Base-by-base conservation (phyloP, 1,140 invertebrate genomes). In the Zophobas atratus region DNA sequence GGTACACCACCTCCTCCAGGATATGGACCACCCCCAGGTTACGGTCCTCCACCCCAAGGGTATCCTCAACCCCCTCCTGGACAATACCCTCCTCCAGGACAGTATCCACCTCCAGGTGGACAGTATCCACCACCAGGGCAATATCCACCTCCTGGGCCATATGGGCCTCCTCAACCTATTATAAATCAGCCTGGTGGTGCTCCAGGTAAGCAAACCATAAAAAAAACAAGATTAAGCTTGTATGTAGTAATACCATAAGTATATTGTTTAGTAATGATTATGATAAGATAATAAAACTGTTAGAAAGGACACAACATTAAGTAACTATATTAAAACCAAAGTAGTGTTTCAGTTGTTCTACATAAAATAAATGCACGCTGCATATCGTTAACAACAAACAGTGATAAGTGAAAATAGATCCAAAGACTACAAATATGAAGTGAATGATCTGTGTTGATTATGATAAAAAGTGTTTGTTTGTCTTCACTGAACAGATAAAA, bases 1-100 rank as follows among this genome's bases (percentile, higher is more conserved):
- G 38, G 46, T 6, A 36, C 77, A 71, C 60, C 70, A 35, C 70
- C 78, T 33, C 49, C 75, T 34, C 81, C 79, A n/a, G 80, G 81
- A 6, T 78, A 79, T 63, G 76, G 57, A 1, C 79, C 78, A 2
- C 79, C 77, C 8, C 73, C 71, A 70, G 76, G 76, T 8, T 82
- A 81, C 72, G 56, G 34, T n/a, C 81, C 81, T 48, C 78, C 75
- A 38, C 76, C 79, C 5, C 71, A 79, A 49, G 70, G 70, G 35
- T 76, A 79, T 38, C 77, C 53, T 48, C 20, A 20, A 20, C 20
- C 20, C 20, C 71, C 70, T 6, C 53, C 57, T n/a, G 55, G 35
- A n/a, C 70, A 57, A 6, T 77, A 77, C 46, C 80, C 80, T 48
- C 71, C 70, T 6, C 53, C 57, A 33, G 55, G 35, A n/a, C 70